These are phyloP conservation scores for Cryptoprocta ferox DNA, from an alignment of 2,797 vertebrate genomes.

Conservation along the genomic window DNA sequence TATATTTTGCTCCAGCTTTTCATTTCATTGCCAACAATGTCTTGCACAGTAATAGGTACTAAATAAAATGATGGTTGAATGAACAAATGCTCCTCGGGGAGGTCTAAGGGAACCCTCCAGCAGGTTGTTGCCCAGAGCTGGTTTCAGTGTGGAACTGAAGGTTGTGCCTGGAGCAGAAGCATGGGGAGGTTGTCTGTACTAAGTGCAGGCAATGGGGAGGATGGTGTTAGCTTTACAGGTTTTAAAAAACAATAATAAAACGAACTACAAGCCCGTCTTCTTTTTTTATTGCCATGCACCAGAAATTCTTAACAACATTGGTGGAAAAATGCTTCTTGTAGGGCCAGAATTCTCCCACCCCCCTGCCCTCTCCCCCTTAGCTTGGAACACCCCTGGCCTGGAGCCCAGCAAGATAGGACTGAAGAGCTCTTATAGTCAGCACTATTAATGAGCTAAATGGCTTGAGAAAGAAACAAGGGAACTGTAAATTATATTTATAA, in stretches of 20 bases:
- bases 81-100: not conserved
- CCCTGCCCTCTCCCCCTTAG: not conserved
- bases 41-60: conserved; percentile 35
- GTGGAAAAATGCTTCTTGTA: conserved; percentile 21
- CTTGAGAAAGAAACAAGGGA: conserved; percentile 76
- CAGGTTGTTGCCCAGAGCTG: not conserved
- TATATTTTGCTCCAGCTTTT: not conserved
- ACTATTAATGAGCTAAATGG: conserved; percentile 75
- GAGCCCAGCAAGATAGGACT: conserved; percentile 62
- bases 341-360: not conserved
- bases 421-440: conserved; percentile 65
- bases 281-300: not conserved
- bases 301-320: not conserved
- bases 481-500: conserved; percentile 79
- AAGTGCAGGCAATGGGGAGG: not conserved
- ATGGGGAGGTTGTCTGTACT: not conserved
- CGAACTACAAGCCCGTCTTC: not conserved
- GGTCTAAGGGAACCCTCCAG: not conserved
- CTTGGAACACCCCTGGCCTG: conserved; percentile 38
- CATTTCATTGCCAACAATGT: not conserved
- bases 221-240: not conserved
- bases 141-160: not conserved
- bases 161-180: not conserved
- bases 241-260: conserved; percentile 46
- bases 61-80: not conserved